Base-by-base conservation (phyloP, 2,113 vertebrate genomes). In the Gopherus evgoodei region DNA sequence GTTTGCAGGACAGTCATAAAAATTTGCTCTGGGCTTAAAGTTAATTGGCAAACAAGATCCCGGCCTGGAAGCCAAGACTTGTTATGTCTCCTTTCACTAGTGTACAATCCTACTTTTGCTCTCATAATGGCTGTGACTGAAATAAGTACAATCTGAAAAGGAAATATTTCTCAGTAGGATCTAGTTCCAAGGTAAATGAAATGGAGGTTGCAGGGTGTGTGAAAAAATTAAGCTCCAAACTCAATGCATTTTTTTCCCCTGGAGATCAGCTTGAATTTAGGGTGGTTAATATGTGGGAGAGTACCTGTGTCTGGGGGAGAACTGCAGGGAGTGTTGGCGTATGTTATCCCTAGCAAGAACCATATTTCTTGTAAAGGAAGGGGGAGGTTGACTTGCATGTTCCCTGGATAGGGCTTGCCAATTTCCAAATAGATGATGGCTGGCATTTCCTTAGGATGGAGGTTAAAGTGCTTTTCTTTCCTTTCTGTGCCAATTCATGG, bases 381-480 rank as follows among this genome's bases (percentile, higher is more conserved):
- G 7, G 24, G 16, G 13, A 27, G 38, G 25, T 22, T 38, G 65
- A 38, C 9, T 72, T 78, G 42, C 24, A 47, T 78, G 13, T 47
- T 78, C 25, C 75, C 6, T 78, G 25, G 42, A 1, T 8, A 14
- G 8, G 1, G 3, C 50, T 25, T 11, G 49, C 44, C 11, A 25
- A 8, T 84, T 27, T 49, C 90, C 69, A 78, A 17, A 11, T 1
- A 0, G 14, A 44, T 17, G 19, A 4, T 0, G 0, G 1, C 12
- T 75, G 69, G 42, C 6, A 5, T 84, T 83, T 79, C n/a, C 79
- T 91, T 57, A 52, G 0, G 1, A 5, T 53, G 2, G 3, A 38
- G 1, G 21, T 93, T 29, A 38, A 83, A 84, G 83, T 16, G 0
- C 29, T 8, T 2, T 47, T 53, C 81, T 3, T 59, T 17, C 12